phyloP scores from a whole-genome alignment of 2,113 vertebrate species.

The Microcebus ravelobensis region DNA sequence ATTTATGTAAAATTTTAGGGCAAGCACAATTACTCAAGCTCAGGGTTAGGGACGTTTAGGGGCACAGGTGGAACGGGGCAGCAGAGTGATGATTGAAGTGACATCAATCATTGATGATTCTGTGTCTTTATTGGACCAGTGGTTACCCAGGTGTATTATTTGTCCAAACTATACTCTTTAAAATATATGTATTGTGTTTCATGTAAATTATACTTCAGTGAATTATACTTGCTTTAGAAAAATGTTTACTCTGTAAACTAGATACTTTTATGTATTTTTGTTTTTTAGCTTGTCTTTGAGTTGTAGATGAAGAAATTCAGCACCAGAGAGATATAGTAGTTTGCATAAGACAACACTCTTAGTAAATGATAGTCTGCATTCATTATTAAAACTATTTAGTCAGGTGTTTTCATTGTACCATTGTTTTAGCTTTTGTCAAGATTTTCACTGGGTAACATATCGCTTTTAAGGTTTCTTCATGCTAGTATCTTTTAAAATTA shows the following conservation, averaged over 20 bases:
- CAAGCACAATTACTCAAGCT: not conserved
- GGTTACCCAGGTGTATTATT: not conserved
- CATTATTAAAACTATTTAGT: not conserved
- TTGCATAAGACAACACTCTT: not conserved
- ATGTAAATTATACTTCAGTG: not conserved
- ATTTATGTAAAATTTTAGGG: not conserved
- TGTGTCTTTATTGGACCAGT: not conserved
- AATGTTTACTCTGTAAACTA: not conserved
- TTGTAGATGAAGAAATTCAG: not conserved
- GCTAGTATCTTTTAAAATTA: not conserved
- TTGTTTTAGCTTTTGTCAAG: not conserved
- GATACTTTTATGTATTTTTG: not conserved
- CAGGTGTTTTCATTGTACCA: not conserved
- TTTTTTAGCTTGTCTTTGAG: conserved; percentile 14
- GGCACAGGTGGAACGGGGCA: rapidly evolving
- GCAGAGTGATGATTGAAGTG: too few relatives aligned
- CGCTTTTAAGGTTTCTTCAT: not conserved
- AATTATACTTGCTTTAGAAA: not conserved
- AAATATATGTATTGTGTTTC: not conserved
- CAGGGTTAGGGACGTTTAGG: not conserved
- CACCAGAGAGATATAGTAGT: not conserved
- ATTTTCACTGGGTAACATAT: not conserved
- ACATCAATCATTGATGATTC: too few relatives aligned
- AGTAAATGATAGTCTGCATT: not conserved
- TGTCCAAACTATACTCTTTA: not conserved